These are phyloP conservation scores for Eurytoma adleriae DNA, from an alignment of 2,888 invertebrate genomes.

Conservation along the genomic window DNA sequence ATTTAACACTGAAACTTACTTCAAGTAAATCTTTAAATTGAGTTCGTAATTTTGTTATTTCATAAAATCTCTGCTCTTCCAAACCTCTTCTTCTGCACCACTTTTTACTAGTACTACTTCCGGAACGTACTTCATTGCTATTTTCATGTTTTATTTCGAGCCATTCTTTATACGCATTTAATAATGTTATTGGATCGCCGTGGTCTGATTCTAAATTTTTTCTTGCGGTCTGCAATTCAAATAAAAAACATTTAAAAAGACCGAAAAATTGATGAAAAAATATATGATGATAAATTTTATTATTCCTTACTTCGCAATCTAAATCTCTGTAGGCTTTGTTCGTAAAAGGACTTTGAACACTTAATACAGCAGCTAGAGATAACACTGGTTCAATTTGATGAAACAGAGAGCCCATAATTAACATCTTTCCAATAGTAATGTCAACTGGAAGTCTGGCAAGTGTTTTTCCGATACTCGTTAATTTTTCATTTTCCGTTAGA, in stretches of 20 bases:
- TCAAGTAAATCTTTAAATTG: constrained; percentile 91
- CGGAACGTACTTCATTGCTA: constrained; percentile 66
- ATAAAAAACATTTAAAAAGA: not conserved
- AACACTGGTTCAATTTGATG: constrained; percentile 92
- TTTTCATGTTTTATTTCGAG: constrained; percentile 84
- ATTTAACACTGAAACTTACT: constrained; percentile 73
- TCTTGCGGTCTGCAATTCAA: constrained; percentile 80
- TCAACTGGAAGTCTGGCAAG: constrained; percentile 95
- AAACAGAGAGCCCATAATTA: constrained; percentile 93
- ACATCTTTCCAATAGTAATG: constrained; percentile 95
- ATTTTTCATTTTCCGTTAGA: constrained; percentile 85
- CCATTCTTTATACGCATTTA: constrained; percentile 94
- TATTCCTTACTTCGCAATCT: constrained; percentile 80
- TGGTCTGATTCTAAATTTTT: constrained; percentile 93
- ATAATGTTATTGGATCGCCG: constrained; percentile 94
- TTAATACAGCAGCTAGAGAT: constrained; percentile 92
- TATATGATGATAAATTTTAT: not conserved
- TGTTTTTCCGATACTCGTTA: constrained; percentile 92
- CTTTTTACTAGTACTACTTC: constrained; percentile 76
- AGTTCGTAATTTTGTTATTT: constrained; percentile 93
- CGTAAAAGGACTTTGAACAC: constrained; percentile 95
- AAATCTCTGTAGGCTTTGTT: constrained; percentile 91
- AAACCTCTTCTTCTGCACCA: constrained; percentile 95
- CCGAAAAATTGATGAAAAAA: not conserved
- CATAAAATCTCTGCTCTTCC: constrained; percentile 98